Conservation (phyloP, 2,113 vertebrate species). For the Cochlearius cochlearius region DNA sequence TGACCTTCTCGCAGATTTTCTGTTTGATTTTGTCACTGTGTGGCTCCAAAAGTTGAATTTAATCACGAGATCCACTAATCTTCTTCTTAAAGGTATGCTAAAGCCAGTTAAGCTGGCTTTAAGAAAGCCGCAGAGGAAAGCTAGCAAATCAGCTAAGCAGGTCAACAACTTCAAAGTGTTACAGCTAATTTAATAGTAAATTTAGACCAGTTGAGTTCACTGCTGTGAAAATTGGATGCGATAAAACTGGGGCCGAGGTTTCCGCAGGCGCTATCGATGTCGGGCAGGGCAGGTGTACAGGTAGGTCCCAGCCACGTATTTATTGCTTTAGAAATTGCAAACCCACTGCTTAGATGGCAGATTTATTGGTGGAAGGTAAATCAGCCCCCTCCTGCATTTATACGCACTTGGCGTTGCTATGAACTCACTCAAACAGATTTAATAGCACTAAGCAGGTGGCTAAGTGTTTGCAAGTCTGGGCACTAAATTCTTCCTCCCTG, state of each 20-base stretch:
- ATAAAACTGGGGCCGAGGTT: not conserved
- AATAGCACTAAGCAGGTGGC: not conserved
- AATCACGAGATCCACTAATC: conserved; percentile 11
- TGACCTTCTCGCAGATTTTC: not conserved
- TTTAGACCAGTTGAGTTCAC: not conserved
- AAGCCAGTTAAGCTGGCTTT: conserved; percentile 36
- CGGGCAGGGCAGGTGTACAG: not conserved
- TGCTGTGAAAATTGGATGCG: not conserved
- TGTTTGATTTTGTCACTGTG: not conserved
- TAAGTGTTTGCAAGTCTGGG: not conserved
- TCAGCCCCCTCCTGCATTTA: not conserved
- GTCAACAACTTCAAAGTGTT: not conserved
- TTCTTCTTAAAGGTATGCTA: conserved; percentile 17
- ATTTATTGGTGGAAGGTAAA: not conserved
- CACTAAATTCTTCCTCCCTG: not conserved
- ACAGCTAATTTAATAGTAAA: not conserved
- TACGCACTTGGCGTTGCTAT: not conserved
- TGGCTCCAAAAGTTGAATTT: not conserved
- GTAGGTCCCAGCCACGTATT: not conserved
- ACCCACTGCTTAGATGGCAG: not conserved
- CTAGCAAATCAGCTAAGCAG: not conserved
- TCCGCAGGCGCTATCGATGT: rapidly evolving
- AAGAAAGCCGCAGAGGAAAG: not conserved
- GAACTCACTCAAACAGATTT: not conserved
- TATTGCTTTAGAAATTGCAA: not conserved